These are phyloP conservation scores for Opisthograptis luteolata DNA, from an alignment of 2,888 invertebrate species.

Conservation along the genomic window DNA sequence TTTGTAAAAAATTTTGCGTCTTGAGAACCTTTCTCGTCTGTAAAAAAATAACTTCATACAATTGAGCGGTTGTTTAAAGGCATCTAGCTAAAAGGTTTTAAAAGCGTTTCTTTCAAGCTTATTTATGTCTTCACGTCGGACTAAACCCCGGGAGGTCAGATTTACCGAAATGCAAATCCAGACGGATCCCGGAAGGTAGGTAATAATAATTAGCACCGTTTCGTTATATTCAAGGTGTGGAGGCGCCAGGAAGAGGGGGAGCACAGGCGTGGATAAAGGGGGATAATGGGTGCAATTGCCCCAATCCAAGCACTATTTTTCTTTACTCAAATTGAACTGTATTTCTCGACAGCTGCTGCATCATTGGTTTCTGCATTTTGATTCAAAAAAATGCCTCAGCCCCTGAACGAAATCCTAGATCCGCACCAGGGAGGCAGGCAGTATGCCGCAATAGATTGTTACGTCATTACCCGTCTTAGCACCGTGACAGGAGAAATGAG, in stretches of 20 bases:
- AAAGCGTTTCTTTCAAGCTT: constrained; percentile 50
- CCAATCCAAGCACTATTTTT: too few relatives aligned
- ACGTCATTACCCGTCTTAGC: constrained; percentile 26
- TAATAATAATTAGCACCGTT: constrained; percentile 53
- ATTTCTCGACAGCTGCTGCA: too few relatives aligned
- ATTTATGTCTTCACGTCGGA: constrained; percentile 52
- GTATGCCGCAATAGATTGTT: constrained; percentile 19
- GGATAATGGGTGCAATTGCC: too few relatives aligned
- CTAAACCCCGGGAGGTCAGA: constrained; percentile 54
- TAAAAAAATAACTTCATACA: too few relatives aligned
- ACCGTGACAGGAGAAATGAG: constrained; percentile 13
- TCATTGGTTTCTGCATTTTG: too few relatives aligned
- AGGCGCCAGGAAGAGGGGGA: too few relatives aligned
- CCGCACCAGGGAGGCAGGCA: background rate
- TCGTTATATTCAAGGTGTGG: constrained; percentile 39
- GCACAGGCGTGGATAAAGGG: too few relatives aligned
- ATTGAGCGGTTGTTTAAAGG: background rate
- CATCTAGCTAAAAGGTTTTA: constrained; percentile 39
- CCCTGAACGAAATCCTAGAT: too few relatives aligned
- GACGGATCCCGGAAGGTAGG: constrained; percentile 34
- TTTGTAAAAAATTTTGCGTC: too few relatives aligned
- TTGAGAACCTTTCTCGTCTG: too few relatives aligned
- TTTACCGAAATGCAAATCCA: constrained; percentile 60
- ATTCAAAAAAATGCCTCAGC: too few relatives aligned
- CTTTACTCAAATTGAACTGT: too few relatives aligned